These are phyloP conservation scores for Tachina fera DNA, from an alignment of 2,888 invertebrate species.

Conservation along the genomic window DNA sequence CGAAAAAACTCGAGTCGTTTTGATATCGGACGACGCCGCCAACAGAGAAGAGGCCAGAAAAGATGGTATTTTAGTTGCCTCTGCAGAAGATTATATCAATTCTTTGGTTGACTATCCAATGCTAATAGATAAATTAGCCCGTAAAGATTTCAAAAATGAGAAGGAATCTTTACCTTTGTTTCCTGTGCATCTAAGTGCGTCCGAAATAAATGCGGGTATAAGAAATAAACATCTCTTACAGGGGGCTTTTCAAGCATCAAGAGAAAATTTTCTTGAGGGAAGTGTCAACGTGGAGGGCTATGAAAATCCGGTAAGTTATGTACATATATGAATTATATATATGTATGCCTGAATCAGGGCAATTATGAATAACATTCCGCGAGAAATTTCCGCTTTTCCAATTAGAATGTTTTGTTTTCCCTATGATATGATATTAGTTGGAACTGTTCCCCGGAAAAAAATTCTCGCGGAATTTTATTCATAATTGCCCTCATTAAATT, in stretches of 20 bases:
- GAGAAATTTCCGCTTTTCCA: too few relatives aligned
- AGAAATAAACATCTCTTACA: slow-evolving; percentile 89
- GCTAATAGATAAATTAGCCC: slow-evolving; percentile 92
- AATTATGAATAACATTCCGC: too few relatives aligned
- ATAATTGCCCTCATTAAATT: too few relatives aligned
- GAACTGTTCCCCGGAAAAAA: too few relatives aligned
- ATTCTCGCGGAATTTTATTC: too few relatives aligned
- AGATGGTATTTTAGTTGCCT: slow-evolving; percentile 88
- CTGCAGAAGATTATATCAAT: slow-evolving; percentile 88
- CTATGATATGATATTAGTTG: too few relatives aligned
- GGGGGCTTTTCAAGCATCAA: slow-evolving; percentile 92
- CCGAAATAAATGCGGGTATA: slow-evolving; percentile 91
- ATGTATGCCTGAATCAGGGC: too few relatives aligned
- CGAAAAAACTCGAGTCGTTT: slow-evolving; percentile 86
- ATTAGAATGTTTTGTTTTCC: too few relatives aligned
- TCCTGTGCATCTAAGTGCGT: slow-evolving; percentile 92
- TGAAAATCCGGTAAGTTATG: slow-evolving; percentile 88
- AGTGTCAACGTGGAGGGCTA: slow-evolving; percentile 90
- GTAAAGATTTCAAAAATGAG: slow-evolving; percentile 86
- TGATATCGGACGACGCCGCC: slow-evolving; percentile 92
- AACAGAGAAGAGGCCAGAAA: slow-evolving; percentile 89
- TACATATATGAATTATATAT: too few relatives aligned
- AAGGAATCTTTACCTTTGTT: slow-evolving; percentile 87
- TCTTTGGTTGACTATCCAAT: slow-evolving; percentile 87
- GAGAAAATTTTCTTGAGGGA: slow-evolving; percentile 97